Base-by-base conservation (phyloP, 2,888 invertebrate genomes). In the Frankliniella fusca region DNA sequence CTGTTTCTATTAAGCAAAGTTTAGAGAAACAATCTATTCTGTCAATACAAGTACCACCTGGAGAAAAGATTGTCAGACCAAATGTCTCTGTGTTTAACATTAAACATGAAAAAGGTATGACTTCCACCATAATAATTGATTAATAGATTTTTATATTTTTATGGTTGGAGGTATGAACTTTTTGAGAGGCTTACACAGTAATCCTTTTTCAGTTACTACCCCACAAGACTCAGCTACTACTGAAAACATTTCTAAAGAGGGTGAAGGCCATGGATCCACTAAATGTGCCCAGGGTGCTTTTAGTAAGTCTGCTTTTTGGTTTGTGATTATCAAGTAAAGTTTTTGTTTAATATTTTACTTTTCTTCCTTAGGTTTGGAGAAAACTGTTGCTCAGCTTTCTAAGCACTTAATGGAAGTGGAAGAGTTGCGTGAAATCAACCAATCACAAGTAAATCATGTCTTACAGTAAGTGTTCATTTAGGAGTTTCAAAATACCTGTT, bases 361-460 rank as follows among this genome's bases (percentile, higher is more conserved):
- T 38, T 38, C 8, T 70, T 76, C 27, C 27, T 76, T 27, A 76
- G 70, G 12, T 76, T 23, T 27, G 27, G 70, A 70, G 23, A 70
- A 27, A 0, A 27, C 70, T 23, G 27, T 76, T 76, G 70, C 27
- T 76, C 70, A 76, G 27, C 70, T 76, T 76, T 76, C 70, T 12
- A 76, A 27, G 27, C 70, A 76, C 9, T 23, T 76, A 12, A 27
- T 27, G 8, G 70, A 76, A 27, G 23, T 76, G 23, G 70, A 76
- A 23, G 70, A 76, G 27, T 23, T 76, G 70, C 70, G 70, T 23
- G 70, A 76, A 27, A 27, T 76, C 5, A 76, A 76, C 27, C 70
- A 76, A 27, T 12, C 70, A 27, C 70, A 76, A 76, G 70, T 76
- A 27, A 76, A 76, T 27, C 70, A 76, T 76, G 70, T 76, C 1